These are phyloP conservation scores for Trichomycterus rosablanca DNA, from an alignment of 2,113 vertebrate species.

Conservation along the genomic window DNA sequence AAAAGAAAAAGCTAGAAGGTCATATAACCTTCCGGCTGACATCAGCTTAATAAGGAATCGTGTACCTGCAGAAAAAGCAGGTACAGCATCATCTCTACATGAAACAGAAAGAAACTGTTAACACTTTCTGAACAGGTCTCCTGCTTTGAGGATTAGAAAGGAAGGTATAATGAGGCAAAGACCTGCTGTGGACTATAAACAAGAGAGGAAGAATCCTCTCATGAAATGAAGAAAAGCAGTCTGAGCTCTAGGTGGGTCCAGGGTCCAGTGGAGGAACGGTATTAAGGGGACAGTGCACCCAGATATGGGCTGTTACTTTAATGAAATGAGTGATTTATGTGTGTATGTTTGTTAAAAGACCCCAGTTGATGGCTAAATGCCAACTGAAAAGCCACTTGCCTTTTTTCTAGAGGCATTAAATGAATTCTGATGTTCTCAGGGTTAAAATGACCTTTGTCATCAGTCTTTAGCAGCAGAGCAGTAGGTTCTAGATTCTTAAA, in stretches of 20 bases:
- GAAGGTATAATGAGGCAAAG: conserved; percentile 63
- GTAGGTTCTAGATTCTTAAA: conserved; percentile 5
- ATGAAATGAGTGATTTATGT: conserved; percentile 14
- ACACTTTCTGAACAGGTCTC: conserved; percentile 59
- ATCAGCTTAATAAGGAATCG: conserved; percentile 52
- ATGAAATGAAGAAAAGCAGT: conserved; percentile 60
- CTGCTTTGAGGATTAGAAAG: conserved; percentile 65
- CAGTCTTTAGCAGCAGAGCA: background rate
- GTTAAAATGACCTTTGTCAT: conserved; percentile 34
- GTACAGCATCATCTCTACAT: conserved; percentile 52
- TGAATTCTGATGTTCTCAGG: conserved; percentile 36
- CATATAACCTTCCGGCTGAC: conserved; percentile 57
- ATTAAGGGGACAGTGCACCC: conserved; percentile 53
- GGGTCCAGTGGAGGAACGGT: conserved; percentile 56
- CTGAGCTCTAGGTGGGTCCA: conserved; percentile 11
- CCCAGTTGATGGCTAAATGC: conserved; percentile 1
- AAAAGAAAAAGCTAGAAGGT: conserved; percentile 68
- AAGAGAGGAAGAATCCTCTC: conserved; percentile 53
- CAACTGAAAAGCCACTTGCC: conserved; percentile 14
- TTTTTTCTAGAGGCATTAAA: conserved; percentile 20
- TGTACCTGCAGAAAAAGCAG: conserved; percentile 55
- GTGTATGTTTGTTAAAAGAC: conserved; percentile 8
- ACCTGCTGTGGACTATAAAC: conserved; percentile 81
- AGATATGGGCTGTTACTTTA: conserved; percentile 49
- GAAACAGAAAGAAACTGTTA: conserved; percentile 44